A percentile compares a stretch with the other conserved stretches of the same genome.
Conservation (phyloP, 2,888 invertebrate genomes). For the Macaria liturata region DNA sequence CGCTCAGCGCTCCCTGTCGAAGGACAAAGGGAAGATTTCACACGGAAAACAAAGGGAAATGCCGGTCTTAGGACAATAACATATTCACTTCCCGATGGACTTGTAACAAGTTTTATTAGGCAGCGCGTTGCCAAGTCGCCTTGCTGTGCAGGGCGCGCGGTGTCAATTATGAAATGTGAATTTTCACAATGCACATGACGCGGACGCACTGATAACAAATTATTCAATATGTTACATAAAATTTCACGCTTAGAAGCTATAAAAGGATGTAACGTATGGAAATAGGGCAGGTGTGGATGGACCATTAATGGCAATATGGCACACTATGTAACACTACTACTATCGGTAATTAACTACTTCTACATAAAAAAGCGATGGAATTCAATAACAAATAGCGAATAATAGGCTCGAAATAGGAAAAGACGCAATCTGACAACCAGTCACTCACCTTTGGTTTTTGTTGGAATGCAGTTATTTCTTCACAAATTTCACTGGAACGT, state of each 20-base stretch:
- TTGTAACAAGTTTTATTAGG: slow-evolving; percentile 57
- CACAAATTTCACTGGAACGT: slow-evolving; percentile 70
- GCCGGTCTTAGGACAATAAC: slow-evolving; percentile 66
- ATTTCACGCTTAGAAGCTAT: slow-evolving; percentile 23
- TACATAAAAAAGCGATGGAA: slow-evolving; percentile 52
- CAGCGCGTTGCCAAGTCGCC: slow-evolving; percentile 71
- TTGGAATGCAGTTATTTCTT: slow-evolving; percentile 66
- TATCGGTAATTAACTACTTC: slow-evolving; percentile 36
- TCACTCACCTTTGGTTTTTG: slow-evolving; percentile 78
- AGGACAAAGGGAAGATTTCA: slow-evolving; percentile 79
- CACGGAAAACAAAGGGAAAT: slow-evolving; percentile 78
- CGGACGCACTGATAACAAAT: slow-evolving; percentile 49
- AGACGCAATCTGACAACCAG: slow-evolving; percentile 80
- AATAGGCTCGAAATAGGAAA: slow-evolving; percentile 66
- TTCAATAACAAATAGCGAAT: slow-evolving; percentile 51
- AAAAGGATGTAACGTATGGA: slow-evolving; percentile 49
- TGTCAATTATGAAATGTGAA: slow-evolving; percentile 67
- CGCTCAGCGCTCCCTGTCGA: slow-evolving; percentile 72
- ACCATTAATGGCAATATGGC: slow-evolving; percentile 49
- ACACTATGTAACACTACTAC: slow-evolving; percentile 39
- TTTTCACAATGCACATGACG: slow-evolving; percentile 55
- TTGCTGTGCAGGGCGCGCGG: slow-evolving; percentile 58
- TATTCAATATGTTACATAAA: slow-evolving; percentile 45
- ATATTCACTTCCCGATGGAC: slow-evolving; percentile 56
- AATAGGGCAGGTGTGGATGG: slow-evolving; percentile 48